These are phyloP conservation scores for Synodontis membranacea DNA, from an alignment of 2,113 vertebrate genomes.

Conservation along the genomic window DNA sequence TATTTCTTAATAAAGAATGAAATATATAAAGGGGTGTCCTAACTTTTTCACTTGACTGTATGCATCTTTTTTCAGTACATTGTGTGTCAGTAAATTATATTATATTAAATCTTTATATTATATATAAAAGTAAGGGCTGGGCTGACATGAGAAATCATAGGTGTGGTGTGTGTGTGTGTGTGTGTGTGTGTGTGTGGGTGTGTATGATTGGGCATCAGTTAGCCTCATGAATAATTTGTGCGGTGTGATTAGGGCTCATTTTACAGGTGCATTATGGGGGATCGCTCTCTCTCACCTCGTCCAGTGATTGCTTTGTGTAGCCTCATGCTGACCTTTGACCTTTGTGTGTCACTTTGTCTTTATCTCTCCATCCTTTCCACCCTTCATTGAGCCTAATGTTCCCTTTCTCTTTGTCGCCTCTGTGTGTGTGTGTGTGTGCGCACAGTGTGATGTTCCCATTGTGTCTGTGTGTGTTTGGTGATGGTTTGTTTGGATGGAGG, in stretches of 20 bases:
- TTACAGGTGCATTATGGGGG: conserved; percentile 53
- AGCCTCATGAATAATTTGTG: conserved; percentile 53
- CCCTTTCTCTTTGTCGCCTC: conserved; percentile 11
- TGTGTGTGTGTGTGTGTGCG: conserved; percentile 40
- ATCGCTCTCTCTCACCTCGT: conserved; percentile 43
- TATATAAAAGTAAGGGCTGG: not conserved
- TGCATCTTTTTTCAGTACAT: not conserved
- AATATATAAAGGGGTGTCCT: too few relatives aligned
- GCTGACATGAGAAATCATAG: not conserved
- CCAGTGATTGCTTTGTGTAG: conserved; percentile 34
- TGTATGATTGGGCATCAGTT: conserved; percentile 31
- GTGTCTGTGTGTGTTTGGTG: conserved; percentile 37
- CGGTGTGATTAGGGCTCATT: conserved; percentile 41
- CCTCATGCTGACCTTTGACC: conserved; percentile 2
- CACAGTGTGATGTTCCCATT: conserved; percentile 16
- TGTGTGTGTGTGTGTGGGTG: conserved; percentile 21
- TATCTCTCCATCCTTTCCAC: not conserved
- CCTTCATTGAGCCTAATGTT: not conserved
- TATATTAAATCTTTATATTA: too few relatives aligned
- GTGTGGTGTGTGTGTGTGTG: conserved; percentile 2
- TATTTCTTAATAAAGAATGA: too few relatives aligned
- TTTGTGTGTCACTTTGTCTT: not conserved
- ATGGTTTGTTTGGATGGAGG: conserved; percentile 88
- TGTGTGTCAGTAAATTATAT: not conserved
- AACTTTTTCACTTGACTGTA: too few relatives aligned